Evolutionary conservation across 2,113 vertebrate genomes (phyloP), one percentile per base, ranked within the genome.

Genomic region (Aleadryas rufinucha): DNA sequence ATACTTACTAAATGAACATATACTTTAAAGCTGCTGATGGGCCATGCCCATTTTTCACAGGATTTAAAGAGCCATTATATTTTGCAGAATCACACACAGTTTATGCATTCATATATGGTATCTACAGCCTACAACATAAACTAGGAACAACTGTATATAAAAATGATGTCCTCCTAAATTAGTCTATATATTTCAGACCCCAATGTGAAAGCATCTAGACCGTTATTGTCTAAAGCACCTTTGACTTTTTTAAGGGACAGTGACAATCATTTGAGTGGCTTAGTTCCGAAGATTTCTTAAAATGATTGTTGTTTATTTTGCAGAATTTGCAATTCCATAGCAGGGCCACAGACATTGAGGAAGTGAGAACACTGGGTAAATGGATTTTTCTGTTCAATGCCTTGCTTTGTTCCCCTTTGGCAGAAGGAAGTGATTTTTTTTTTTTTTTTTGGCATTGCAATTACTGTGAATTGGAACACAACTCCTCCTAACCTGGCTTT

Each of bases 401-500:
- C 28, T 70, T 79, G 37, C 63, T 89, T 64, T 94, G 74, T 85
- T 86, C 39, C n/a, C 44, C 31, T 82, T 37, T 79, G n/a, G 64
- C 50, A 83, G 35, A 85, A 91, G 59, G 61, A 91, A 94, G 75
- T 35, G 17, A 22, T 57, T 89, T 92, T 75, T 57, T 54, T 61
- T 12, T 44, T n/a, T n/a, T n/a, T 30, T 81, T 71, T 31, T 3
- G 19, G 76, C 57, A 31, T 59, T 79, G 39, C 39, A 74, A 57
- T 96, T 91, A 65, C 59, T 70, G 33, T 31, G 59, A 83, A 88
- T 63, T 85, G 79, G 87, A 93, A 90, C 70, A 74, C 64, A 96
- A 77, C 26, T 90, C 78, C 63, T 89, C 61, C 74, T 68, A 96
- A 88, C 27, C 68, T 81, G 63, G 27, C 42, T 85, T 54, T 88